Conservation (phyloP, 2,797 vertebrate genomes). For the Peromyscus melanophrys region DNA sequence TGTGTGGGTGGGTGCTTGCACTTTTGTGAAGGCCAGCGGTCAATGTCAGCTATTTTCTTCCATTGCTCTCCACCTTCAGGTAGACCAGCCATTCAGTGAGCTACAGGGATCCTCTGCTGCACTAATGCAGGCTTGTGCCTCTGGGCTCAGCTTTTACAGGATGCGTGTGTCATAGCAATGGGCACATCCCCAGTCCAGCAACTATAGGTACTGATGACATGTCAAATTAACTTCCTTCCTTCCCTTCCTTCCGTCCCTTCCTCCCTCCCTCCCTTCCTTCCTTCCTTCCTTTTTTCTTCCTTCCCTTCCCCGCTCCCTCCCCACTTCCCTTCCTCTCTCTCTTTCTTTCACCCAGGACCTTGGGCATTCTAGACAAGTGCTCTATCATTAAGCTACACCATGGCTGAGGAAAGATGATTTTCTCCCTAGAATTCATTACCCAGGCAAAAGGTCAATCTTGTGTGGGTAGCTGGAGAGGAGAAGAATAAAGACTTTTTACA, state of each 20-base stretch:
- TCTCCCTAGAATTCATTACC: not conserved
- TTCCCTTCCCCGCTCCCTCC: not conserved
- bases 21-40: not conserved
- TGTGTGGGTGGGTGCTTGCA: not conserved
- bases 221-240: not conserved
- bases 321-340: not conserved
- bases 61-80: not conserved
- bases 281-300: not conserved
- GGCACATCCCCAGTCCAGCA: not conserved
- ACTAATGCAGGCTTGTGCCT: not conserved
- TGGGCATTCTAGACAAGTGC: not conserved
- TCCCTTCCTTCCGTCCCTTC: not conserved
- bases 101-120: not conserved
- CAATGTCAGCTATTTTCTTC: not conserved
- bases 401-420: not conserved
- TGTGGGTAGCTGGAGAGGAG: not conserved
- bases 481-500: conserved; percentile 9
- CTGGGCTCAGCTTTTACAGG: not conserved
- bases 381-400: not conserved
- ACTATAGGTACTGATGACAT: not conserved
- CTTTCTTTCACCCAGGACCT: not conserved
- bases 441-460: not conserved
- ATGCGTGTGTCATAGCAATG: not conserved
- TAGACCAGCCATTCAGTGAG: not conserved
- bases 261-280: not conserved